These are phyloP conservation scores for Tiliqua scincoides DNA, from an alignment of 2,113 vertebrate genomes.

Conservation along the genomic window DNA sequence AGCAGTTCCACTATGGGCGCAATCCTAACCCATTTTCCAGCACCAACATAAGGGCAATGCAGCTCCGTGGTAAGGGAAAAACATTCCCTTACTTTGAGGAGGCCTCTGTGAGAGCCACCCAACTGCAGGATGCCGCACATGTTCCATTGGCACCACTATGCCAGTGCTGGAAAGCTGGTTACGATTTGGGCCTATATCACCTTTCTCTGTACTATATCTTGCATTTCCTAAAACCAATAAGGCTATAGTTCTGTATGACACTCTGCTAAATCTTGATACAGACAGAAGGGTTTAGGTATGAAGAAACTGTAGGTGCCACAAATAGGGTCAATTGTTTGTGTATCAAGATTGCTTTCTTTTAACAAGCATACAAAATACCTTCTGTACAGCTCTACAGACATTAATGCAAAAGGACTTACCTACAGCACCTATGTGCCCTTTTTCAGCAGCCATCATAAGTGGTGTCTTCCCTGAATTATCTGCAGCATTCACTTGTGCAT, in stretches of 20 bases:
- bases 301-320: not conserved
- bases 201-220: not conserved
- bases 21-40: too few species aligned
- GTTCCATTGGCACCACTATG: too few species aligned
- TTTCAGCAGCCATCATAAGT: conserved; percentile 90
- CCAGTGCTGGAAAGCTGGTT: too few species aligned
- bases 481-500: conserved; percentile 80
- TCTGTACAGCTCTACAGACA: accelerated
- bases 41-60: too few species aligned
- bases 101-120: too few species aligned
- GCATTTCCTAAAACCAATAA: not conserved
- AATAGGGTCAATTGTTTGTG: not conserved
- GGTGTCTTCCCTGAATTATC: conserved; percentile 86
- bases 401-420: conserved; percentile 74
- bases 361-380: not conserved
- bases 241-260: not conserved
- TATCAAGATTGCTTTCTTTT: not conserved
- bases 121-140: too few species aligned
- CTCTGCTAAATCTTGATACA: not conserved
- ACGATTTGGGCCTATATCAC: too few species aligned
- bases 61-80: too few species aligned
- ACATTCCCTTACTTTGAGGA: too few species aligned
- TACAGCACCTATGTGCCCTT: conserved; percentile 81
- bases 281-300: not conserved
- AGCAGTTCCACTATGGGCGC: too few species aligned